These are phyloP conservation scores for Notothenia coriiceps DNA, from an alignment of 2,113 vertebrate genomes.

Conservation along the genomic window DNA sequence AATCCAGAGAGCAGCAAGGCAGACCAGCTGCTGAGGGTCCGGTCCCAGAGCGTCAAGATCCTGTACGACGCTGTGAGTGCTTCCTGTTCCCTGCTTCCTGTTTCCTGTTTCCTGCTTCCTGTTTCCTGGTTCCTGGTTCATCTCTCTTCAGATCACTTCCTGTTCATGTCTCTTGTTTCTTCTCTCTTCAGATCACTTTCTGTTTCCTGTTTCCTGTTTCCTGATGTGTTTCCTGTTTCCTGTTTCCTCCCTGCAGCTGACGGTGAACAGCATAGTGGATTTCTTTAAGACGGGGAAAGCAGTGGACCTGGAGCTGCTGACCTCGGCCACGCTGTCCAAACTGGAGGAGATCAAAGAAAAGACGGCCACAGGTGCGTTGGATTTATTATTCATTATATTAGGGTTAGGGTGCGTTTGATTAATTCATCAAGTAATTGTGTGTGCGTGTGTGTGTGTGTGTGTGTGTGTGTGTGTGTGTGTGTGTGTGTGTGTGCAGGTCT, in stretches of 20 bases:
- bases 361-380: constrained; percentile 89
- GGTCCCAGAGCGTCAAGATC: constrained; percentile 95
- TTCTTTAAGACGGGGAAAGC: constrained; percentile 92
- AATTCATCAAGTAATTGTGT: too few species aligned
- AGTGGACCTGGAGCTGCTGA: constrained; percentile 92
- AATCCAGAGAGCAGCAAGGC: constrained; percentile 89
- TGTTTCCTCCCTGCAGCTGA: constrained; percentile 84
- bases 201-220: too few species aligned
- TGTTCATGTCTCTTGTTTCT: too few species aligned
- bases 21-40: constrained; percentile 90
- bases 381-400: too few species aligned
- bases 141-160: too few species aligned
- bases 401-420: too few species aligned
- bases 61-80: constrained; percentile 90
- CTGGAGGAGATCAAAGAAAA: constrained; percentile 97
- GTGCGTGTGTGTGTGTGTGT: too few species aligned
- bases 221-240: too few species aligned
- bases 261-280: constrained; percentile 91
- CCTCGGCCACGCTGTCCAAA: constrained; percentile 93
- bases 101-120: too few species aligned
- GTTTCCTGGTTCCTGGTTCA: too few species aligned
- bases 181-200: fast-evolving
- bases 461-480: too few species aligned
- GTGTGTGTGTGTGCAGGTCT: constrained; percentile 83
- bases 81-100: too few species aligned